Conservation (phyloP, 2,113 vertebrate species). For the Oryzias woworae region DNA sequence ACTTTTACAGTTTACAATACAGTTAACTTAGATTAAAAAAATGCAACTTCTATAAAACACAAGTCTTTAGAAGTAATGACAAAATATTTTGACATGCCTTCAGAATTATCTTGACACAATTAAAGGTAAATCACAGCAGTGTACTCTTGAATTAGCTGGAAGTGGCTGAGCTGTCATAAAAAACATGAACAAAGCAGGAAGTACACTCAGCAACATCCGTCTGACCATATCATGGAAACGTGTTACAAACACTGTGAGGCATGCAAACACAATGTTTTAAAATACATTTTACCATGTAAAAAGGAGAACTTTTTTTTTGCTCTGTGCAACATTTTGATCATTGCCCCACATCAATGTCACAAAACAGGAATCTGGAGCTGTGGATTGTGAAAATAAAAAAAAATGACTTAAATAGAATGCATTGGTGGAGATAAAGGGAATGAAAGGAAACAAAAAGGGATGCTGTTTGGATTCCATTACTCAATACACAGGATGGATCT, state of each 20-base stretch:
- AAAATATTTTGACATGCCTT: constrained; percentile 15
- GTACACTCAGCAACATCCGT: constrained; percentile 25
- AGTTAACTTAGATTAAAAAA: too few species aligned
- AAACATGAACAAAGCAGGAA: constrained; percentile 53
- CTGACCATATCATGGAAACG: constrained; percentile 29
- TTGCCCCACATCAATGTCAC: constrained; percentile 11
- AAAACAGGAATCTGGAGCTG: background rate
- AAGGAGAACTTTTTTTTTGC: too few species aligned
- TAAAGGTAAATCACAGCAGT: constrained; percentile 33
- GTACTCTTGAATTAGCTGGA: constrained; percentile 49
- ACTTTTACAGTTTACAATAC: too few species aligned
- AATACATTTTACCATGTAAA: too few species aligned
- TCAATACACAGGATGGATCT: constrained; percentile 44
- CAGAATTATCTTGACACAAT: constrained; percentile 43
- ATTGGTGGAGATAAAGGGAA: constrained; percentile 8
- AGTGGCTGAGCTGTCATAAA: constrained; percentile 60
- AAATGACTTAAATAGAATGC: too few species aligned
- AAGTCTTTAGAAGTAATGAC: too few species aligned
- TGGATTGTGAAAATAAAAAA: constrained; percentile 1
- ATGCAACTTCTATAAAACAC: too few species aligned
- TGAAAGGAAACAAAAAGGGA: constrained; percentile 9
- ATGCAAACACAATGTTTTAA: constrained; percentile 16
- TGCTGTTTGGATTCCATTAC: constrained; percentile 53
- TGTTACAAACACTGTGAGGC: constrained; percentile 23
- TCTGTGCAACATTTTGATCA: background rate